phyloP scores from a whole-genome alignment of 2,797 vertebrate species.

The Sarcoramphus papa region DNA sequence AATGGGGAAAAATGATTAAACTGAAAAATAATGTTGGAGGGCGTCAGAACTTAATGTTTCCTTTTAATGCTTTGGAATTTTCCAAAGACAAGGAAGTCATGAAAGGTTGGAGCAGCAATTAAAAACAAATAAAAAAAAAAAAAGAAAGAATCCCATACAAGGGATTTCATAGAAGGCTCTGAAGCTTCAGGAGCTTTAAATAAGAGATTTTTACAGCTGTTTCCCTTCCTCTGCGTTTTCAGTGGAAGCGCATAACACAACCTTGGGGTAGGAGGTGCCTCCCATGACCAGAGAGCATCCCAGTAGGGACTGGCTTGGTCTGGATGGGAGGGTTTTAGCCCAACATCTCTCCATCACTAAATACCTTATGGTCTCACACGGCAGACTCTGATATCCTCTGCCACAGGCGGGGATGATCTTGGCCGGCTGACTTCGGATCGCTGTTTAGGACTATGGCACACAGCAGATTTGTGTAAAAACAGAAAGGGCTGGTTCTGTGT shows the following conservation, averaged over 20 bases:
- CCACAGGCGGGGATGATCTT: fast-evolving
- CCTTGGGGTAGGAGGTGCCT: not conserved
- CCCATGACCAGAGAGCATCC: not conserved
- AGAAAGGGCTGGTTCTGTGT: not conserved
- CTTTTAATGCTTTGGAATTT: conserved; percentile 55
- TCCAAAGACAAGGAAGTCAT: conserved; percentile 38
- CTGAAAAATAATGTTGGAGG: conserved; percentile 42
- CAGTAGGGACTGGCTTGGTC: not conserved
- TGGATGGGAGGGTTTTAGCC: not conserved
- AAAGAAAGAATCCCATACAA: not conserved
- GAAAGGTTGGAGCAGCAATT: conserved; percentile 48
- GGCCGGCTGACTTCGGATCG: fast-evolving
- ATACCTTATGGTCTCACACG: not conserved
- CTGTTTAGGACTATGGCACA: not conserved
- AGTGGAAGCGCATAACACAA: not conserved
- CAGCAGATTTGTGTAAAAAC: not conserved
- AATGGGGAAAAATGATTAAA: conserved; percentile 50
- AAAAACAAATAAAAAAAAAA: conserved; percentile 39
- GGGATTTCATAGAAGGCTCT: conserved; percentile 29
- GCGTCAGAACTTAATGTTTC: conserved; percentile 51
- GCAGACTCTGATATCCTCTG: not conserved
- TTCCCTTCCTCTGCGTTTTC: conserved; percentile 11
- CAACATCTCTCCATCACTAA: not conserved
- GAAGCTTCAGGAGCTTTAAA: conserved; percentile 37
- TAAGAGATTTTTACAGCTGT: conserved; percentile 53